Evolutionary conservation across 2,113 vertebrate species (phyloP).

Genomic region (Rhineura floridana): DNA sequence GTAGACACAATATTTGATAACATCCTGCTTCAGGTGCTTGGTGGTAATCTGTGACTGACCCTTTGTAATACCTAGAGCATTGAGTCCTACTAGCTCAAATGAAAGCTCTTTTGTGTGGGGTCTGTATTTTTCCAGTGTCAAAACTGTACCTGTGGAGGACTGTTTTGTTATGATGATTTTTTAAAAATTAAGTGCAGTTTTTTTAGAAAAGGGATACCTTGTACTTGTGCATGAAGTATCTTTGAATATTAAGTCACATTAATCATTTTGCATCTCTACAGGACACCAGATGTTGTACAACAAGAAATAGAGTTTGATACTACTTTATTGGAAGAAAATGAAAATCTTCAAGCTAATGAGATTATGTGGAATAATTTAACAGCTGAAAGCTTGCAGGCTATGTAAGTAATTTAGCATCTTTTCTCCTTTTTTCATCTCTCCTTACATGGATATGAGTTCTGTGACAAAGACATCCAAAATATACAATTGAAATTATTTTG

Average conservation of each 20-base stretch:
- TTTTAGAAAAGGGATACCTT: not conserved
- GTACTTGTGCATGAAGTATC: not conserved
- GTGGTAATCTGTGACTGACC: not conserved
- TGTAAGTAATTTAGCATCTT: conserved; percentile 79
- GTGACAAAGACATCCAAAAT: not conserved
- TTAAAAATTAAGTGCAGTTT: not conserved
- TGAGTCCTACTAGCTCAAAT: not conserved
- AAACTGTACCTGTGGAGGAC: not conserved
- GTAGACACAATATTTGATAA: not conserved
- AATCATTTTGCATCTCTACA: conserved; percentile 64
- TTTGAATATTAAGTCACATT: not conserved
- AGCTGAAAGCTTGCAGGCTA: conserved; percentile 89
- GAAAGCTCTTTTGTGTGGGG: not conserved
- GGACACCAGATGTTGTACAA: conserved; percentile 85
- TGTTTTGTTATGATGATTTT: not conserved
- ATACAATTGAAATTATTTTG: not conserved
- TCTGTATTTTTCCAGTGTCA: not conserved
- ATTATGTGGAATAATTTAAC: conserved; percentile 98
- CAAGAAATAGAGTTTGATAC: conserved; percentile 89
- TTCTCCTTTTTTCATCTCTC: not conserved
- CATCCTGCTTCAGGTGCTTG: not conserved
- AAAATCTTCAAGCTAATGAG: conserved; percentile 92
- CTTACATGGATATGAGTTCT: not conserved
- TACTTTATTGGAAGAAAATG: conserved; percentile 89
- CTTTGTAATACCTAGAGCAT: not conserved